Conservation (phyloP, 2,797 vertebrate species). For the Artibeus jamaicensis region DNA sequence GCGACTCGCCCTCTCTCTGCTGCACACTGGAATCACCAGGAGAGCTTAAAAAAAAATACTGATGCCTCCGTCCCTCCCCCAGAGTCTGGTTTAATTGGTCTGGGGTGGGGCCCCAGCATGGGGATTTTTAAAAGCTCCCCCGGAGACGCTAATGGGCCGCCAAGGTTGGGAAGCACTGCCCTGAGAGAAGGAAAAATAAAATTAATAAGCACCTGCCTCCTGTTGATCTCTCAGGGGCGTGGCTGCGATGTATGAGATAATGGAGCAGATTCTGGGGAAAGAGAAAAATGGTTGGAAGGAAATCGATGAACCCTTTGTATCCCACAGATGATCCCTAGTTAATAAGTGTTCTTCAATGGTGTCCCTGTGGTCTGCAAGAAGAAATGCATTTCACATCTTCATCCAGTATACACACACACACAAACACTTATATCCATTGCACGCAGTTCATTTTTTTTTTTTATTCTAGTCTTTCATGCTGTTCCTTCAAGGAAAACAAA, state of each 20-base stretch:
- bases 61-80: neutral
- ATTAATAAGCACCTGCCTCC: conserved; percentile 69
- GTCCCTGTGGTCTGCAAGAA: neutral
- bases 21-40: neutral
- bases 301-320: conserved; percentile 9
- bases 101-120: neutral
- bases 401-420: neutral
- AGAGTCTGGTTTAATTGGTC: conserved; percentile 49
- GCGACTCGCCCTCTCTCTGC: neutral
- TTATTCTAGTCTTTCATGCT: neutral
- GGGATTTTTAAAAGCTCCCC: conserved; percentile 51
- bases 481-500: conserved; percentile 2
- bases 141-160: conserved; percentile 33
- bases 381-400: neutral
- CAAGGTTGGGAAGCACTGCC: neutral
- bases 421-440: neutral
- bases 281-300: neutral
- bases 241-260: conserved; percentile 26
- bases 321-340: neutral
- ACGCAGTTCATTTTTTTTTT: neutral
- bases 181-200: conserved; percentile 52
- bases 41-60: neutral
- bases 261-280: neutral
- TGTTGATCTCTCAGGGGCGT: neutral
- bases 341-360: neutral